A percentile compares a stretch with the other conserved stretches of the same genome.
phyloP scores from a whole-genome alignment of 2,888 invertebrate genomes.

The Lysandra bellargus region DNA sequence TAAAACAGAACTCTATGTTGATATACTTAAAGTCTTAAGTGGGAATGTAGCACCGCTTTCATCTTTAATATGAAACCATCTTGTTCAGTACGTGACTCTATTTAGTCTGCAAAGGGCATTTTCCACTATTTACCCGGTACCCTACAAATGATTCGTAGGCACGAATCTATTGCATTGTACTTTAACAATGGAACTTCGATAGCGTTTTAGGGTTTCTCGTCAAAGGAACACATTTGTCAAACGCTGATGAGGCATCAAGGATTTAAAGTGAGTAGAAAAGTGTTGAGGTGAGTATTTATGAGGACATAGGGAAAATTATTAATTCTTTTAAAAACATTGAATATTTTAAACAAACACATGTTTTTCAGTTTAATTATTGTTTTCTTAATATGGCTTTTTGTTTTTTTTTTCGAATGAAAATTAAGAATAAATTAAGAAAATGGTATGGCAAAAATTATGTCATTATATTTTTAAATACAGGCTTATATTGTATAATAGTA shows the following conservation, averaged over 20 bases:
- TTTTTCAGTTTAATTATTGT: no score
- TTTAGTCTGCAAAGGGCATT: conserved; percentile 62
- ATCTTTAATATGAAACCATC: conserved; percentile 55
- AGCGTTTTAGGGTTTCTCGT: conserved; percentile 12
- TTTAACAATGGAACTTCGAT: conserved; percentile 42
- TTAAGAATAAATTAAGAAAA: no score
- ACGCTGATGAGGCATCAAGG: background rate
- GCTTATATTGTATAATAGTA: no score
- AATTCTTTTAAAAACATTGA: no score
- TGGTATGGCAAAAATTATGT: no score
- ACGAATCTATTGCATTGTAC: conserved; percentile 60
- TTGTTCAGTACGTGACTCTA: conserved; percentile 73
- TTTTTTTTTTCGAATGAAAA: no score
- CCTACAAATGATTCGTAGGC: conserved; percentile 49
- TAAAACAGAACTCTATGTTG: background rate
- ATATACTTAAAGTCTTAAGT: background rate
- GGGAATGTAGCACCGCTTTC: conserved; percentile 39
- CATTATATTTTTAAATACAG: no score
- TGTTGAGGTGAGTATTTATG: no score
- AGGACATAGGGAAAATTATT: no score
- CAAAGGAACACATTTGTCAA: background rate
- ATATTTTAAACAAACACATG: no score
- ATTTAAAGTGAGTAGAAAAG: no score
- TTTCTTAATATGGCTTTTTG: no score
- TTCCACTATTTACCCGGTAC: conserved; percentile 60